Percentiles rank a stretch among this genome's conserved stretches.
Evolutionary conservation across 2,113 vertebrate species (phyloP).

Genomic region (Plotosus lineatus): DNA sequence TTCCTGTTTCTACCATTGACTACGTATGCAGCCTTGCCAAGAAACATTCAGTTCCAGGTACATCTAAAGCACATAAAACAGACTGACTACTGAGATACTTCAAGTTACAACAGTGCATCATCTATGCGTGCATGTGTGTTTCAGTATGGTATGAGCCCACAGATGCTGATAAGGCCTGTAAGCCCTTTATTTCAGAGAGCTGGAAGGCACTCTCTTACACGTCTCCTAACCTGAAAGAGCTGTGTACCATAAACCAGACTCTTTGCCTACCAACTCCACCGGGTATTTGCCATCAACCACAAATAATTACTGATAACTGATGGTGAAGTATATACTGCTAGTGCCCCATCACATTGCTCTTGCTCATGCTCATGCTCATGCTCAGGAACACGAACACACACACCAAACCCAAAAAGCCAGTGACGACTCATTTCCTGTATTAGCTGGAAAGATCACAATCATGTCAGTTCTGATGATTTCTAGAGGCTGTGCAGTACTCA

Average conservation of each 20-base stretch:
- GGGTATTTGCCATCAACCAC: slow-evolving; percentile 67
- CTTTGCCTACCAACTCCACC: slow-evolving; percentile 75
- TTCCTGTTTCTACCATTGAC: slow-evolving; percentile 81
- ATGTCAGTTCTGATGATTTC: background rate
- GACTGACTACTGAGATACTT: background rate
- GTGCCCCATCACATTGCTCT: background rate
- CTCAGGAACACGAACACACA: background rate
- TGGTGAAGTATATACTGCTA: background rate
- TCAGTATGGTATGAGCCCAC: slow-evolving; percentile 90
- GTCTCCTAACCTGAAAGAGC: slow-evolving; percentile 84
- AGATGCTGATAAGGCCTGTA: slow-evolving; percentile 81
- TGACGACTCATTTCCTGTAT: slow-evolving; percentile 34
- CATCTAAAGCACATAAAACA: background rate
- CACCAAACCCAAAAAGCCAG: background rate
- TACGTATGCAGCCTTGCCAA: slow-evolving; percentile 81
- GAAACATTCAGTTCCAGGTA: slow-evolving; percentile 77
- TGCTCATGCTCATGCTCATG: too few relatives aligned
- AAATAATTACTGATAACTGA: background rate
- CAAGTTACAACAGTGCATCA: slow-evolving; percentile 2
- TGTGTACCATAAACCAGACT: slow-evolving; percentile 79
- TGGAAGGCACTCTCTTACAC: slow-evolving; percentile 83
- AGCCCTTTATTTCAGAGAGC: slow-evolving; percentile 85
- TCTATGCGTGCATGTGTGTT: slow-evolving; percentile 50
- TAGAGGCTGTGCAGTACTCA: background rate
- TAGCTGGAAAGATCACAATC: background rate